phyloP scores from a whole-genome alignment of 2,113 vertebrate genomes.

The Petroica traversi region DNA sequence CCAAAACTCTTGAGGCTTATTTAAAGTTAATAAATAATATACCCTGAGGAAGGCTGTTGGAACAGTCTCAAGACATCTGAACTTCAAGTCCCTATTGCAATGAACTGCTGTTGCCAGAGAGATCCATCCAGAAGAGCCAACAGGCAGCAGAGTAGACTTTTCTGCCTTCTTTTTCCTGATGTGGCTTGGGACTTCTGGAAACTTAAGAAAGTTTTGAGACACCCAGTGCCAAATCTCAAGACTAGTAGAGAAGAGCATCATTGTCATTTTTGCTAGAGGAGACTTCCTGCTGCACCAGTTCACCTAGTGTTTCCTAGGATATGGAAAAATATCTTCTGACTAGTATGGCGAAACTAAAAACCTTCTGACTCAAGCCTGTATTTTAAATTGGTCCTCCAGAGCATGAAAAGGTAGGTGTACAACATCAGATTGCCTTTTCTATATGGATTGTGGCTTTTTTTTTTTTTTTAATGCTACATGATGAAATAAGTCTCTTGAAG shows the following conservation, averaged over 20 bases:
- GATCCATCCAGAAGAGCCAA: background rate
- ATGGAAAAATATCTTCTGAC: background rate
- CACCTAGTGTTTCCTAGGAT: background rate
- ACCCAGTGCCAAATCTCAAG: background rate
- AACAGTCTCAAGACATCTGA: background rate
- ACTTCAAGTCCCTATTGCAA: background rate
- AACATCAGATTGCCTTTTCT: background rate
- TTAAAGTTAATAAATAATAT: background rate
- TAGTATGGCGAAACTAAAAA: background rate
- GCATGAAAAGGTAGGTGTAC: background rate
- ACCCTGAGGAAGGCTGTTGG: background rate
- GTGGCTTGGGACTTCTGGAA: background rate
- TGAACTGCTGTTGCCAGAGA: background rate
- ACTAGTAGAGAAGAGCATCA: background rate
- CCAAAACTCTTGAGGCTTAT: background rate
- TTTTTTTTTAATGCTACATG: background rate
- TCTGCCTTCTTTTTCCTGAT: background rate
- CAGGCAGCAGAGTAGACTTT: background rate
- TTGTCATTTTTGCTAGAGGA: background rate
- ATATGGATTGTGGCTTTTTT: background rate
- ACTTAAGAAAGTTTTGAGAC: background rate
- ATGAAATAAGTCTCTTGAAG: conserved; percentile 51
- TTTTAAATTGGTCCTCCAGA: background rate
- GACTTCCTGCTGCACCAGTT: background rate
- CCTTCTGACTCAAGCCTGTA: background rate